A percentile compares a stretch with the other conserved stretches of the same genome.
Conservation (phyloP, 30 jellyfish, hydroid and myxozoan species). For the Morbakka virulenta region DNA sequence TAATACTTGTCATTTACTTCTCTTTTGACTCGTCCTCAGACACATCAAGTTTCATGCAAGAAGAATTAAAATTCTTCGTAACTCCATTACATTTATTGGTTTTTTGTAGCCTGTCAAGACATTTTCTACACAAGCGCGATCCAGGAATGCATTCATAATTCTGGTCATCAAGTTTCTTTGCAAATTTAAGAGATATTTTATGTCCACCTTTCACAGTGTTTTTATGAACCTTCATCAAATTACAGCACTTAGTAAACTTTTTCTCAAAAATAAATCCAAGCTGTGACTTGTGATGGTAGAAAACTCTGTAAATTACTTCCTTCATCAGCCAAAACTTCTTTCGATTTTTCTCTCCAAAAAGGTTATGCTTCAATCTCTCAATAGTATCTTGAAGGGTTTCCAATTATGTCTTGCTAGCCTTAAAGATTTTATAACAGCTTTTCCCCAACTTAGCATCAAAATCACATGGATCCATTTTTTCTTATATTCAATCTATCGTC, state of each 20-base stretch:
- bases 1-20: neutral
- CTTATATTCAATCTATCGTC: no score
- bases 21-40: neutral
- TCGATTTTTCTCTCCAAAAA: no score
- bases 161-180: neutral
- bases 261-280: conserved; percentile 7
- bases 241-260: conserved; percentile 4
- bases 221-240: conserved; percentile 13
- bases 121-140: conserved; percentile 19
- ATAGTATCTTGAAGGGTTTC: no score
- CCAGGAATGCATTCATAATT: conserved; percentile 30
- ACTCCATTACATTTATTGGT: neutral
- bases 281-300: neutral
- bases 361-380: no score
- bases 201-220: conserved; percentile 29
- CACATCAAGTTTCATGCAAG: no score
- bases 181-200: conserved; percentile 27
- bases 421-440: neutral
- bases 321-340: no score
- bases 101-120: neutral
- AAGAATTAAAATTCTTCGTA: no score
- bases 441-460: neutral
- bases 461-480: conserved; percentile 5
- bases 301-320: no score
- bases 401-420: neutral